Base-by-base conservation (phyloP, 2,888 invertebrate genomes). In the Euclidia mi region DNA sequence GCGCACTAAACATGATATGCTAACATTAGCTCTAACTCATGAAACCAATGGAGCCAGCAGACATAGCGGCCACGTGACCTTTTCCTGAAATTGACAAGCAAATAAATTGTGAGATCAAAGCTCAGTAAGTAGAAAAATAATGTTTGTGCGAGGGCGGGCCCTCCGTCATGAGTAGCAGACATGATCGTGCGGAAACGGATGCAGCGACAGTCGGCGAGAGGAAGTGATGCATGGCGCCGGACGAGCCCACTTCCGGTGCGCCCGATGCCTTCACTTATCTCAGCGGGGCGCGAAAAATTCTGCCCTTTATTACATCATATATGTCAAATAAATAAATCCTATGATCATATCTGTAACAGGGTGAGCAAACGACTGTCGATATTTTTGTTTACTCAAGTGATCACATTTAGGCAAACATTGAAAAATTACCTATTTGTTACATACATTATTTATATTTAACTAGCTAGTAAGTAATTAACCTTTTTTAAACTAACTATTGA, bases 21-120 rank as follows among this genome's bases (percentile, higher is more conserved):
- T 34, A 46, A 72, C 70, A 74, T 78, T 79, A 71, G 65, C 55
- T 68, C 65, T 56, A 68, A 78, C 82, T 83, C 87, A 88, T 87
- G 76, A 82, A 77, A 75, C 63, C 76, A 74, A 74, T 67, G 71
- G 65, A 69, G 78, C 78, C 72, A 65, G 64, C 56, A 62, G 65
- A 60, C 61, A 77, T 77, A 77, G 69, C 72, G 82, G 91, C 69
- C 92, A 88, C 93, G 93, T 91, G 93, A 78, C 91, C 81, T 85
- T 81, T 92, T 94, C 91, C 94, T 92, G 93, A 83, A 84, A 87
- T 90, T 92, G 94, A 94, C 93, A 94, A 89, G 82, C 86, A 89
- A 91, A 94, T 94, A 94, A 93, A 94, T 94, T 84, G 90, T 82
- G 65, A 85, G 87, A 90, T 92, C 89, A 90, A 88, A 90, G 89